Base-by-base conservation (phyloP, 2,113 vertebrate species). In the Ramphastos sulfuratus region DNA sequence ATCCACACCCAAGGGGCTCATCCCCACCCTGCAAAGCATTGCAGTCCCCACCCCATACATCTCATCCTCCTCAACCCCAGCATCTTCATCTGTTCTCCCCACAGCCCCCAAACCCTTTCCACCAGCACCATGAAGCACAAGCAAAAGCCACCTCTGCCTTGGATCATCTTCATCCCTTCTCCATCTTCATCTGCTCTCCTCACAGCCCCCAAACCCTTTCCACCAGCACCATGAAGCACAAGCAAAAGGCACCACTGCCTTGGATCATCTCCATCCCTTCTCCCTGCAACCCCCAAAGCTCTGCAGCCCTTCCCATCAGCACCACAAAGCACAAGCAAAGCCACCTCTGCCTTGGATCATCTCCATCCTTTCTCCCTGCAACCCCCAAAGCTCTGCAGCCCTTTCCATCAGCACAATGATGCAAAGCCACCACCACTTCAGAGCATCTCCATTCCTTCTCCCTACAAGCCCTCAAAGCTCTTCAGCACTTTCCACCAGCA, bases 31-130 rank as follows among this genome's bases (percentile, higher is more conserved):
- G 4, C 15, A 20, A 80, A 19, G 10, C 19, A 5, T 5, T 4
- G 10, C 1, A 0, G 5, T 21, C 33, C 80, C 15, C 31, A 10
- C 15, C 44, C 28, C 59, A 23, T 1, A 12, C 28, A 10, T 18
- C 44, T 20, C 52, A 24, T 1, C 35, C 71, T 27, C 33, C 37
- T 23, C 1, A 0, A 9, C 4, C 15, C 2, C 3, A 52, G 23
- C 50, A 52, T 24, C 50, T 52, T 52, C 37, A 39, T 39, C 37
- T 39, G 37, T 9, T 39, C 37, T 39, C 37, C 37, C 10, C 37
- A 39, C 37, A 39, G 10, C 37, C 10, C 37, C 37, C 37, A 39
- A 39, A 39, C 37, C 37, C 37, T 10, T 39, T 39, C 37, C 37
- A 39, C 10, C 37, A 39, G 37, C 37, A 39, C 37, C 37, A 39